Percentiles rank a stretch among this genome's conserved stretches.
Evolutionary conservation across 2,888 invertebrate species (phyloP).

Genomic region (Ptychoptera contaminata): DNA sequence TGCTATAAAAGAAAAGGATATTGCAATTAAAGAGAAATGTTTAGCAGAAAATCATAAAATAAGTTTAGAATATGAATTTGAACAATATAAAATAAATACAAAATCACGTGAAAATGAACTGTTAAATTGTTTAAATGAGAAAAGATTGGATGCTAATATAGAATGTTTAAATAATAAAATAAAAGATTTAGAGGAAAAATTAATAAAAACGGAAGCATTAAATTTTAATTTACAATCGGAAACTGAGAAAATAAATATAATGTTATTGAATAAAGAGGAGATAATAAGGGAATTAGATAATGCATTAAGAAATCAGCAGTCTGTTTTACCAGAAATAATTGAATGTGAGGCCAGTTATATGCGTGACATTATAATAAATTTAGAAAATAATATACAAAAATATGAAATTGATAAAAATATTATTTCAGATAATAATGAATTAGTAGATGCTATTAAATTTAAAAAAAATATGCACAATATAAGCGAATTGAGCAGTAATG

Average conservation of each 20-base stretch:
- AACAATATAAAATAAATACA: conserved; percentile 35
- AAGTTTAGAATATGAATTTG: conserved; percentile 34
- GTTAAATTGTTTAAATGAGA: conserved; percentile 32
- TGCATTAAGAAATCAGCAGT: conserved; percentile 5
- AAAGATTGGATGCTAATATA: conserved; percentile 9
- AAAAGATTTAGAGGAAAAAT: conserved; percentile 17
- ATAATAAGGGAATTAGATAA: conserved; percentile 9
- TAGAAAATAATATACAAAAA: too few relatives aligned
- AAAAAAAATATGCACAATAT: too few relatives aligned
- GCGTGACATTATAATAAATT: not conserved
- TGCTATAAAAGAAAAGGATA: conserved; percentile 18
- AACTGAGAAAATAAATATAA: conserved; percentile 5
- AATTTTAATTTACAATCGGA: conserved; percentile 21
- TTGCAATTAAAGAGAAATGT: conserved; percentile 12
- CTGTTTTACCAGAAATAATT: not conserved
- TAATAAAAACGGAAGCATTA: conserved; percentile 23
- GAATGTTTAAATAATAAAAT: not conserved
- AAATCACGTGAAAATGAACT: conserved; percentile 39
- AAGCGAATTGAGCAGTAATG: too few relatives aligned
- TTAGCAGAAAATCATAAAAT: conserved; percentile 8
- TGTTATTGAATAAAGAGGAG: not conserved
- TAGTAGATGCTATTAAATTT: too few relatives aligned
- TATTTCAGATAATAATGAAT: too few relatives aligned
- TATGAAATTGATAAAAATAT: too few relatives aligned
- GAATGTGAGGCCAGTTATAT: not conserved